Percentiles rank a stretch among this genome's conserved stretches.
These are phyloP conservation scores for Slavum lentiscoides DNA, from an alignment of 2,888 invertebrate species.

Conservation along the genomic window DNA sequence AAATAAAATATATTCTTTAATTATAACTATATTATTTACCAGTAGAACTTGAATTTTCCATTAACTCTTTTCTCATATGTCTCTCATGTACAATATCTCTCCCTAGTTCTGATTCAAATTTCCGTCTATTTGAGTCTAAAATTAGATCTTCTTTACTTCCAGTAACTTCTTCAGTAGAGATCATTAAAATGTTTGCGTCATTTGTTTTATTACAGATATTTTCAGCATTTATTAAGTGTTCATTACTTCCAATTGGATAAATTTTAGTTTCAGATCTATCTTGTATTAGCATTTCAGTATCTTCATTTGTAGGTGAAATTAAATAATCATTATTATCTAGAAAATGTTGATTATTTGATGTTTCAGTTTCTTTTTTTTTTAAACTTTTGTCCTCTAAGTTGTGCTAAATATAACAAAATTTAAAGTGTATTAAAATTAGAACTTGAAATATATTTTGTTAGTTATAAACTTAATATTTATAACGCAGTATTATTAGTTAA, in stretches of 20 bases:
- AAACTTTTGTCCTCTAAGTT: constrained; percentile 16
- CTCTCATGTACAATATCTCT: constrained; percentile 62
- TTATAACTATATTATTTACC: constrained; percentile 39
- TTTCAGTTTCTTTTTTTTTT: constrained; percentile 8
- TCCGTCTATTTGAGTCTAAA: constrained; percentile 58
- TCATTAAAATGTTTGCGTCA: constrained; percentile 18
- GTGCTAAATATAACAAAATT: constrained; percentile 18
- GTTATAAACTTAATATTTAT: too few species aligned
- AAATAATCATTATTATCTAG: constrained; percentile 32
- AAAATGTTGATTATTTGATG: not conserved
- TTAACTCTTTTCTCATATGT: constrained; percentile 61
- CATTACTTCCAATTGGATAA: constrained; percentile 37
- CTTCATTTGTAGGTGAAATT: constrained; percentile 45
- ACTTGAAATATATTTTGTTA: not conserved
- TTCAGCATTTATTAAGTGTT: constrained; percentile 27
- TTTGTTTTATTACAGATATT: constrained; percentile 46
- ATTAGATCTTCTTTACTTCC: constrained; percentile 13
- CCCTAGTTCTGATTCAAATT: constrained; percentile 63
- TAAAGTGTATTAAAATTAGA: not conserved
- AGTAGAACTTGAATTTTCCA: constrained; percentile 54
- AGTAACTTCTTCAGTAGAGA: constrained; percentile 8
- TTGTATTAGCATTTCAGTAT: constrained; percentile 48
- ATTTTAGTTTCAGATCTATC: constrained; percentile 1
- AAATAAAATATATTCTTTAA: too few species aligned
- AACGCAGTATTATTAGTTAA: not conserved